Percentiles rank a stretch among this genome's conserved stretches.
Conservation (phyloP, 2,888 invertebrate species). For the Cryptops parisi region DNA sequence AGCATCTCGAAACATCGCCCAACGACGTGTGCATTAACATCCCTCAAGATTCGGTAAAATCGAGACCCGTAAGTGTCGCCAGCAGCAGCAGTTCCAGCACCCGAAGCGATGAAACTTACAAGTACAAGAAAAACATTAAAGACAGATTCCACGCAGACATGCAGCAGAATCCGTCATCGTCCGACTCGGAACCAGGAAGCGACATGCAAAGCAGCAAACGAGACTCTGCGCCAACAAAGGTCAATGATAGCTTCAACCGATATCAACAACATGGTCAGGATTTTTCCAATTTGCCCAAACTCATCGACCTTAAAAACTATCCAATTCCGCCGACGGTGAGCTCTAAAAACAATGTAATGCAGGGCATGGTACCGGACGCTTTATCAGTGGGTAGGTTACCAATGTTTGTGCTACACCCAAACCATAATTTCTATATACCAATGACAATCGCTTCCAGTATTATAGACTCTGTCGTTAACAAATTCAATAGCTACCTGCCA, state of each 20-base stretch:
- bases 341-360: background rate
- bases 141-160: constrained; percentile 51
- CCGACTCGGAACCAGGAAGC: background rate
- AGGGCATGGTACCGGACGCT: background rate
- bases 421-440: constrained; percentile 77
- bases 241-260: background rate
- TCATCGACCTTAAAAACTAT: background rate
- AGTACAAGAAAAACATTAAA: constrained; percentile 89
- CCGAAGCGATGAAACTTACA: constrained; percentile 41
- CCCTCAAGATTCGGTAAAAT: no score
- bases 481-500: constrained; percentile 40
- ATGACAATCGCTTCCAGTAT: constrained; percentile 60
- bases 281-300: background rate
- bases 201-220: background rate
- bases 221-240: no score
- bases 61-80: constrained; percentile 1
- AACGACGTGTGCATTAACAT: no score
- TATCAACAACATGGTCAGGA: background rate
- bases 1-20: no score
- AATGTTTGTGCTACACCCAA: constrained; percentile 78
- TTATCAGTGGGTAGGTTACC: constrained; percentile 34
- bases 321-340: background rate
- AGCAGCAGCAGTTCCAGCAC: constrained; percentile 9
- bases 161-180: constrained; percentile 4
- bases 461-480: constrained; percentile 47